These are phyloP conservation scores for Nycteola revayana DNA, from an alignment of 2,888 invertebrate genomes.

Conservation along the genomic window DNA sequence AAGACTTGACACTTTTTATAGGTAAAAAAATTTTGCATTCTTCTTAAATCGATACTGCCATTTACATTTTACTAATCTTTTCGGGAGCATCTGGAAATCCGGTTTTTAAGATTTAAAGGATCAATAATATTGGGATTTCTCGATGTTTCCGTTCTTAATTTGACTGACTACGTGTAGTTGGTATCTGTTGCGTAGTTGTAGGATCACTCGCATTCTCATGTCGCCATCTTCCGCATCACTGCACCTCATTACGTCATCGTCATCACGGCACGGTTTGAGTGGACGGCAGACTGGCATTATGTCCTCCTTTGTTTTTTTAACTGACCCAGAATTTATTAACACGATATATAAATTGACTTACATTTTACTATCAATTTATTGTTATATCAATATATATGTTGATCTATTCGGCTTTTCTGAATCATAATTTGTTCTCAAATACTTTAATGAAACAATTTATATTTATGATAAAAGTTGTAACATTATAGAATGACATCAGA, in stretches of 20 bases:
- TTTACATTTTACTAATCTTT: conserved; percentile 61
- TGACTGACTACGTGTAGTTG: conserved; percentile 58
- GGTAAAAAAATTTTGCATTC: conserved; percentile 66
- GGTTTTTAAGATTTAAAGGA: conserved; percentile 4
- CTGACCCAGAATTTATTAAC: no score
- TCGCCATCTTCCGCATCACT: conserved; percentile 77
- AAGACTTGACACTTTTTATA: conserved; percentile 77
- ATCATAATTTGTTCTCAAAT: background rate
- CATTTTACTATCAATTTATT: no score
- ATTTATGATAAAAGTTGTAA: background rate
- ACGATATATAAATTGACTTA: no score
- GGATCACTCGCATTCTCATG: conserved; percentile 46
- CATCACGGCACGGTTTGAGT: conserved; percentile 74
- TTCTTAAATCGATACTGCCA: conserved; percentile 70
- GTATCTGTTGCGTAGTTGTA: conserved; percentile 63
- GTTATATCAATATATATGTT: no score
- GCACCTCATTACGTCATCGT: conserved; percentile 66
- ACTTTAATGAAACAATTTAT: background rate
- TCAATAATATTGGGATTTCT: conserved; percentile 9
- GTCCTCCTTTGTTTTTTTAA: conserved; percentile 2
- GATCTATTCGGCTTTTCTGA: no score
- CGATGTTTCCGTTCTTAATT: conserved; percentile 33
- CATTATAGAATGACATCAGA: no score
- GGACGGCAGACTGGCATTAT: conserved; percentile 61
- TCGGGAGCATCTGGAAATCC: conserved; percentile 27